These are phyloP conservation scores for Rambutsinella grinnellia DNA, from an alignment of 2,888 invertebrate species.

Conservation along the genomic window DNA sequence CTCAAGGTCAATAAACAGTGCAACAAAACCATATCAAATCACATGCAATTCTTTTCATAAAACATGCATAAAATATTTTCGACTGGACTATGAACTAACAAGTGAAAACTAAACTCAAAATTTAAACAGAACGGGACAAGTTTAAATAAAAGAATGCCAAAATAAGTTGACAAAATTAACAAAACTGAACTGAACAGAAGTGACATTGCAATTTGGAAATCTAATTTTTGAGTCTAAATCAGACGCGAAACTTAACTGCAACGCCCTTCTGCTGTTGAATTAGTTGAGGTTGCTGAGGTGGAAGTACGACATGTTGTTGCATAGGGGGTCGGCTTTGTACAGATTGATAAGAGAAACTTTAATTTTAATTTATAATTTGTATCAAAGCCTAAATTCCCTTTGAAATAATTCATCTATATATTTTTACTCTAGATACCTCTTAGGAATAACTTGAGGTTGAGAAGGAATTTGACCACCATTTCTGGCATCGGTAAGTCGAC, in stretches of 20 bases:
- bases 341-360: no score
- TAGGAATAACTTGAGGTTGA: conserved; percentile 91
- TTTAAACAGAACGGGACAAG: not conserved
- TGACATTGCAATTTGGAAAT: not conserved
- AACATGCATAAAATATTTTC: no score
- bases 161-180: not conserved
- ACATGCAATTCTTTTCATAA: no score
- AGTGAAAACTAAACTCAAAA: no score
- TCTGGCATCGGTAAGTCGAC: conserved; percentile 93
- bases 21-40: no score
- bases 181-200: conserved; percentile 19
- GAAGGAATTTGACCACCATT: conserved; percentile 81
- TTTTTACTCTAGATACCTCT: conserved; percentile 77
- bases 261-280: conserved; percentile 61
- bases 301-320: conserved; percentile 19
- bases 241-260: conserved; percentile 65
- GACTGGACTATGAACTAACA: no score
- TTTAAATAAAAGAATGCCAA: no score
- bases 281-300: conserved; percentile 24
- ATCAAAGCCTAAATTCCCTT: not conserved
- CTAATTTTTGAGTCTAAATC: not conserved
- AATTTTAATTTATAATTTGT: no score
- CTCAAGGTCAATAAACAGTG: conserved; percentile 11
- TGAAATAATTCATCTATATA: no score
- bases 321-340: conserved; percentile 40